These are phyloP conservation scores for Catharus bicknelli DNA, from an alignment of 2,113 vertebrate genomes.

Conservation along the genomic window DNA sequence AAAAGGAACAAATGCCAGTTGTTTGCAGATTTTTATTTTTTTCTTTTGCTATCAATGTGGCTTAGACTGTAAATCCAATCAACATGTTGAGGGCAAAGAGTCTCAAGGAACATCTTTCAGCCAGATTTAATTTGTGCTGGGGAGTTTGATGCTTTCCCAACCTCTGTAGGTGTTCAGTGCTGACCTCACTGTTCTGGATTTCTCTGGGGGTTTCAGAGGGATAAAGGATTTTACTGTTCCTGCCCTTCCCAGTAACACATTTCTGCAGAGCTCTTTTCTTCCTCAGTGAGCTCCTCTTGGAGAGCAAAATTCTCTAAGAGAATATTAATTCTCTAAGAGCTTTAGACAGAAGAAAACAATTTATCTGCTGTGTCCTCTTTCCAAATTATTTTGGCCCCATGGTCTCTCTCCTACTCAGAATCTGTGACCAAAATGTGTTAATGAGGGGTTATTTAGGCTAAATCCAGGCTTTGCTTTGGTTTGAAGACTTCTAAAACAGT, in stretches of 20 bases:
- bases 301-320: not conserved
- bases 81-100: not conserved
- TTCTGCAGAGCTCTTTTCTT: not conserved
- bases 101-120: not conserved
- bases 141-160: not conserved
- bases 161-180: accelerated
- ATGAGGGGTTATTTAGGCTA: not conserved
- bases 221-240: not conserved
- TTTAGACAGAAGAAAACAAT: not conserved
- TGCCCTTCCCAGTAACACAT: not conserved
- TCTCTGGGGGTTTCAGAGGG: not conserved
- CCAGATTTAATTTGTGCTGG: not conserved
- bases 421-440: not conserved
- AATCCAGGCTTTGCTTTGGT: not conserved
- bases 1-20: not conserved
- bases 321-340: not conserved
- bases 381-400: not conserved
- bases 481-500: not conserved
- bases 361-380: not conserved
- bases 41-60: accelerated
- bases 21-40: not conserved
- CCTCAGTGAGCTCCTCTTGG: not conserved
- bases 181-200: not conserved
- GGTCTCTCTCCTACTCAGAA: not conserved
- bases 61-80: not conserved